A percentile compares a stretch with the other conserved stretches of the same genome.
These are phyloP conservation scores for Protomyctophum bolini DNA, from an alignment of 2,113 vertebrate genomes.

Conservation along the genomic window DNA sequence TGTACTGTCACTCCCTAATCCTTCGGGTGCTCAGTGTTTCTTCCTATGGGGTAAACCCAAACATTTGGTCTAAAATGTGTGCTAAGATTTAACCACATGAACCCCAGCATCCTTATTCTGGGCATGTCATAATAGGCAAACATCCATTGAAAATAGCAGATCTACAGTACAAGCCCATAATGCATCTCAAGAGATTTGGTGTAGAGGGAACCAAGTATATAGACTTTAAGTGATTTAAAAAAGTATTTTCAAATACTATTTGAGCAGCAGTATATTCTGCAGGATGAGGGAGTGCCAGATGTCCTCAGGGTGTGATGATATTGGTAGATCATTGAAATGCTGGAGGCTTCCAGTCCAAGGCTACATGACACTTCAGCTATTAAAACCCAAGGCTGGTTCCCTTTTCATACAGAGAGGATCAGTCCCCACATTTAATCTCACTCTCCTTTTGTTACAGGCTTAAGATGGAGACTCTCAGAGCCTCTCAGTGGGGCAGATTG, in stretches of 20 bases:
- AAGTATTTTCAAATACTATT: too few species aligned
- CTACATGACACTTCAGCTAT: slow-evolving; percentile 58
- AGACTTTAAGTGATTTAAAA: slow-evolving; percentile 1
- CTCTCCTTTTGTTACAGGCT: slow-evolving; percentile 70
- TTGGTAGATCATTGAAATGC: slow-evolving; percentile 30
- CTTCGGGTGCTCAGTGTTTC: not conserved
- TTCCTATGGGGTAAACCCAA: not conserved
- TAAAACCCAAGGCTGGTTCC: slow-evolving; percentile 56
- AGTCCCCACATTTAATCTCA: slow-evolving; percentile 66
- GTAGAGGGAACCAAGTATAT: too few species aligned
- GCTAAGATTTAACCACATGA: too few species aligned
- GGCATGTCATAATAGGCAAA: too few species aligned
- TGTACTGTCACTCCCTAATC: not conserved
- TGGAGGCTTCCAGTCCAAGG: slow-evolving; percentile 52
- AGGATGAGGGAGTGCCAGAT: slow-evolving; percentile 35
- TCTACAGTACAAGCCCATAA: too few species aligned
- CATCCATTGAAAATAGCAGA: too few species aligned
- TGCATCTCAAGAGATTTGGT: too few species aligned
- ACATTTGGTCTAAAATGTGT: not conserved
- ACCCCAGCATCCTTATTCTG: too few species aligned
- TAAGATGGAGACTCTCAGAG: slow-evolving; percentile 62
- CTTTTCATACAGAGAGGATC: slow-evolving; percentile 58
- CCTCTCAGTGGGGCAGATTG: slow-evolving; percentile 55
- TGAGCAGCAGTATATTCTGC: slow-evolving; percentile 1
- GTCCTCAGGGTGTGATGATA: slow-evolving; percentile 17